Conservation (phyloP, 2,888 invertebrate species). For the Zaprionus bogoriensis region DNA sequence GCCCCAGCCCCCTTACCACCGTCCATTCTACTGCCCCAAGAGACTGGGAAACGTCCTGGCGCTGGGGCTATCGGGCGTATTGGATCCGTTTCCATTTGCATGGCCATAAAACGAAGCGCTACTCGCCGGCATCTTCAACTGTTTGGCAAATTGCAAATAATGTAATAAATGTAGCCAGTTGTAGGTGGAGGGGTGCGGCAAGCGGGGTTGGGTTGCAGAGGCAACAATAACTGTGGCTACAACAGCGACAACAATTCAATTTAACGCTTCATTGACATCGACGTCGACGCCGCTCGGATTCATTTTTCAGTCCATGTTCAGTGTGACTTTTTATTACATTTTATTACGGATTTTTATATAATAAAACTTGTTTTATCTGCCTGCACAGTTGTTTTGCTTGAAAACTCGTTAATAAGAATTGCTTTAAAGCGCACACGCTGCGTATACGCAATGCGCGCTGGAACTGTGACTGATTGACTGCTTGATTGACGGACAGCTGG, state of each 20-base stretch:
- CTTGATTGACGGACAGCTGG: background rate
- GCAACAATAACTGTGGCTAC: conserved; percentile 50
- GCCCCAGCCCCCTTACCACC: conserved; percentile 9
- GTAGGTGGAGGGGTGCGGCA: conserved; percentile 13
- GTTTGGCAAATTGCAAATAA: conserved; percentile 71
- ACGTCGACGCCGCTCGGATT: conserved; percentile 28
- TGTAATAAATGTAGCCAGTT: conserved; percentile 53
- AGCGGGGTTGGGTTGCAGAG: background rate
- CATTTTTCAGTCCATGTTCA: conserved; percentile 16
- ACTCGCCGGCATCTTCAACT: conserved; percentile 30
- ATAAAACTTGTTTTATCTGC: conserved; percentile 1
- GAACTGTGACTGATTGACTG: no score
- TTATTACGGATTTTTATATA: conserved; percentile 20
- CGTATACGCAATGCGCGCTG: conserved; percentile 35
- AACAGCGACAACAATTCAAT: conserved; percentile 71
- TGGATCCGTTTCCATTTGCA: conserved; percentile 42
- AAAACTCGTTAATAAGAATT: no score
- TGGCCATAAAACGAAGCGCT: conserved; percentile 43
- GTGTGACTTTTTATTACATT: conserved; percentile 20
- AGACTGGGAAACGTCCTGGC: background rate
- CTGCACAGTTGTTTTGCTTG: no score
- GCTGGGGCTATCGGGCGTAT: background rate
- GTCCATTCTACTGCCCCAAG: background rate
- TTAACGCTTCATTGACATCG: conserved; percentile 65
- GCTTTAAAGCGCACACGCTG: background rate